Percentiles rank a stretch among this genome's conserved stretches.
phyloP scores from a whole-genome alignment of 2,113 vertebrate species.

The Rhipidura dahli region DNA sequence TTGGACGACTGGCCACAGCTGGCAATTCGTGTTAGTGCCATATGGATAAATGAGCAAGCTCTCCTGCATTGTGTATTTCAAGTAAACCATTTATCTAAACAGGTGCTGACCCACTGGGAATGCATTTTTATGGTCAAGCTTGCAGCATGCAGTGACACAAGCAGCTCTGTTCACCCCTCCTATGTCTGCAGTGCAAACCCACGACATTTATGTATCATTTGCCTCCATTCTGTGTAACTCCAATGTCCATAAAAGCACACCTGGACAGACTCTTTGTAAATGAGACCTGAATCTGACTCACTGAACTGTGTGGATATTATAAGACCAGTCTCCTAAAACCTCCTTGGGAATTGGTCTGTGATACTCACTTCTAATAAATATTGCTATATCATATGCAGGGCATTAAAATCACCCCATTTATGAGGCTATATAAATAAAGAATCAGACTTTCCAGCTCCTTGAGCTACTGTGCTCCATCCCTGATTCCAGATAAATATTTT shows the following conservation, averaged over 20 bases:
- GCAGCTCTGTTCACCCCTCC: neutral
- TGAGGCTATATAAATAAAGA: constrained; percentile 7
- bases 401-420: neutral
- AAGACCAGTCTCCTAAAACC: neutral
- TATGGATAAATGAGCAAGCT: constrained; percentile 48
- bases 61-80: constrained; percentile 20
- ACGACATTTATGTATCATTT: neutral
- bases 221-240: neutral
- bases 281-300: neutral
- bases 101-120: constrained; percentile 58
- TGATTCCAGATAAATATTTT: neutral
- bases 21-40: constrained; percentile 52
- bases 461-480: neutral
- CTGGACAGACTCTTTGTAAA: constrained; percentile 4
- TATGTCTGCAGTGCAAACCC: neutral
- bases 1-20: constrained; percentile 62
- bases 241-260: neutral
- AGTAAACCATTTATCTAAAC: constrained; percentile 52
- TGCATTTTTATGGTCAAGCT: neutral
- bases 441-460: neutral
- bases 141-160: neutral
- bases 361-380: neutral
- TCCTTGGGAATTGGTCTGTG: neutral
- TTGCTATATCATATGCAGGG: neutral
- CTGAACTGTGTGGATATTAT: neutral